Percentiles rank a stretch among this genome's conserved stretches.
Conservation (phyloP, 2,113 vertebrate genomes). For the Coptodon rendalli region DNA sequence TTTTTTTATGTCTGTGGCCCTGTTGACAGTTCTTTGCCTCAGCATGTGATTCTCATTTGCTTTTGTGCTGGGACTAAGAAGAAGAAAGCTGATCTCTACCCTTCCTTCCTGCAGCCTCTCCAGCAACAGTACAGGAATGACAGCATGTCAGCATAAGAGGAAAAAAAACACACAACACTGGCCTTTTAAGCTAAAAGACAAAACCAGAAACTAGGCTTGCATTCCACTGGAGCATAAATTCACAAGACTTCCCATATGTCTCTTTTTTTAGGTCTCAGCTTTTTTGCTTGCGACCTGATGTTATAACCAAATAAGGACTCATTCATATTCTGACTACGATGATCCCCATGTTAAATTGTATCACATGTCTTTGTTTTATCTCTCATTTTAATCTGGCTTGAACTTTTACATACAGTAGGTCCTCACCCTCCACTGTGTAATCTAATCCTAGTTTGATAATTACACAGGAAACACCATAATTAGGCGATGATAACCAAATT, state of each 20-base stretch:
- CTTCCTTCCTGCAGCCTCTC: not conserved
- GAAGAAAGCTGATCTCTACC: constrained; percentile 43
- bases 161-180: not conserved
- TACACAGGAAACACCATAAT: not conserved
- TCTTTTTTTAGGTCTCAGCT: not conserved
- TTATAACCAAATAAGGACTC: not conserved
- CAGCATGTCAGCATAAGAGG: not conserved
- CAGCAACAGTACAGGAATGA: not conserved
- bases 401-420: not conserved
- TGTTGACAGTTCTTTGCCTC: not conserved
- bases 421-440: not conserved
- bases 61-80: constrained; percentile 27
- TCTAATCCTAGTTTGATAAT: not conserved
- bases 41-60: constrained; percentile 8
- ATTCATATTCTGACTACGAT: not conserved
- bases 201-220: not conserved
- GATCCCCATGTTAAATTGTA: not conserved
- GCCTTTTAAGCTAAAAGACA: not conserved
- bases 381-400: not conserved
- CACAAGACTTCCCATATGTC: not conserved
- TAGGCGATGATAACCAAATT: not conserved
- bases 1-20: not conserved
- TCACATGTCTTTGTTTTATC: not conserved
- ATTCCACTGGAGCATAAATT: not conserved
- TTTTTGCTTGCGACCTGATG: not conserved